Conservation (phyloP, 2,888 invertebrate genomes). For the Xylota sylvarum region DNA sequence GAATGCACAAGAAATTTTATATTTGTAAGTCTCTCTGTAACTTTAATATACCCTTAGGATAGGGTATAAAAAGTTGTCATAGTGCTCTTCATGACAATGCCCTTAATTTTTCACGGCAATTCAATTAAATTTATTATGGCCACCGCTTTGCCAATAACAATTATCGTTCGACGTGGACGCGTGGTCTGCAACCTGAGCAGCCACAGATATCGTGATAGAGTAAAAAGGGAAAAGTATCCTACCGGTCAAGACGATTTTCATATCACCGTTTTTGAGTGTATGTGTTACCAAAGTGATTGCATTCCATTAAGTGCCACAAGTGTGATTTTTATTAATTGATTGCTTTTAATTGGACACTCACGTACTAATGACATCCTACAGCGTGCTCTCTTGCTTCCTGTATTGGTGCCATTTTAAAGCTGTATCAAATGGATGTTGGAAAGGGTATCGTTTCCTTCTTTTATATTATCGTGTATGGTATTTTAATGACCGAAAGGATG, state of each 20-base stretch:
- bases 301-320: conserved; percentile 63
- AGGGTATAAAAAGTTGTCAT: not conserved
- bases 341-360: conserved; percentile 63
- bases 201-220: not conserved
- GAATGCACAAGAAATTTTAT: too few relatives aligned
- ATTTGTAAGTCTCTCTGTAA: too few relatives aligned
- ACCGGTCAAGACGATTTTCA: conserved; percentile 49
- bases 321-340: conserved; percentile 63
- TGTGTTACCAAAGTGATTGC: conserved; percentile 46
- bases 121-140: conserved; percentile 64
- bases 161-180: conserved; percentile 53
- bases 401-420: conserved; percentile 40
- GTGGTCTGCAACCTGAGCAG: conserved; percentile 30
- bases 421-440: conserved; percentile 26
- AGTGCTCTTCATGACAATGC: conserved; percentile 1
- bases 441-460: not conserved
- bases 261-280: conserved; percentile 35
- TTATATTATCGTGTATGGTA: conserved; percentile 38
- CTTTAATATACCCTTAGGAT: too few relatives aligned
- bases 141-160: conserved; percentile 62
- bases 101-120: conserved; percentile 45
- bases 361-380: conserved; percentile 56
- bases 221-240: conserved; percentile 7
- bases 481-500: conserved; percentile 40
- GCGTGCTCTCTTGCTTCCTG: conserved; percentile 9